Evolutionary conservation across 2,888 invertebrate species (phyloP), one percentile per base, ranked within the genome.

Genomic region (Heliothis peltigera): DNA sequence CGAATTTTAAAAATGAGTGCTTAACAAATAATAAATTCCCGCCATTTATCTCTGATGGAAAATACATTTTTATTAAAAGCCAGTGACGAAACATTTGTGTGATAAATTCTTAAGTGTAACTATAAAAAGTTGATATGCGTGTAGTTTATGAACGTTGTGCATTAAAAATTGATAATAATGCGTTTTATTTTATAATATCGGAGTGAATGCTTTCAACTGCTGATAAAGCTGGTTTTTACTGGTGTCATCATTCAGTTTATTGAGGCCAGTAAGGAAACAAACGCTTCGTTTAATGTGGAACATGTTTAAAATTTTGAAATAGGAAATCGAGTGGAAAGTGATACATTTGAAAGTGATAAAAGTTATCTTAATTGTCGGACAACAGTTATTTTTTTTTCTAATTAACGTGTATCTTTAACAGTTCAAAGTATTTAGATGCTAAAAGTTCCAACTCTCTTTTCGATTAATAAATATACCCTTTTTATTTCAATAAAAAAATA

Each of bases 181-280:
- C 35, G 28, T 44, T 52, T 51, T 59, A 60, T 15, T 46, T 46
- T 21, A 46, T 46, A 21, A 32, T 61, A 51, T 39, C 32, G 43
- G 22, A 66, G 42, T 75, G 56, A 70, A 52, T 52, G 39, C 60
- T 72, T 76, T 71, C 62, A 62, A 76, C 54, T 6, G 65, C 71
- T 54, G 76, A 76, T 75, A 74, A 72, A 44, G 66, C 72, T 61
- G 17, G 10, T 19, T 57, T 71, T 73, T 65, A 52, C 46, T 51
- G 57, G 54, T 55, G 54, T 70, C 77, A 62, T 62, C 77, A 53
- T 51, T 64, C 7, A 25, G 4, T n/a, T 28, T 32, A 65, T 54
- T 54, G 60, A 70, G 71, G 76, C 19, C 75, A 57, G n/a, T 52
- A 25, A 15, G 22, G 21, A 25, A 74, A 32, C 18, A 28, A 43